A percentile compares a stretch with the other conserved stretches of the same genome.
phyloP scores from a whole-genome alignment of 2,113 vertebrate genomes.

The Octodon degus region DNA sequence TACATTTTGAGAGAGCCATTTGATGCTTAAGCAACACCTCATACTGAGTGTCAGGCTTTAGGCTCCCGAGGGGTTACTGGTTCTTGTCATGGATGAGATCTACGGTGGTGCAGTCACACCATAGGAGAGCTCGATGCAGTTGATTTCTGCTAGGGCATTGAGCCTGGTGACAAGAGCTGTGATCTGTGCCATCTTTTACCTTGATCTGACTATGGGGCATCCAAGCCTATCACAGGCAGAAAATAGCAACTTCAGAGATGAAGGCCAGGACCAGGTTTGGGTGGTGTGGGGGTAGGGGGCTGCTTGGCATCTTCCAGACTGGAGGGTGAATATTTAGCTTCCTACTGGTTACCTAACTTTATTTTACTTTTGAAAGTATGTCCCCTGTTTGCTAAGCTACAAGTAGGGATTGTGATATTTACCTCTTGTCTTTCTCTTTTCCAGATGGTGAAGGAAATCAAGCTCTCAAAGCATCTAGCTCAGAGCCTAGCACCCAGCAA shows the following conservation, averaged over 20 bases:
- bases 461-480: background rate
- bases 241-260: background rate
- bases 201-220: conserved; percentile 94
- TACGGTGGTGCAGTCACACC: conserved; percentile 89
- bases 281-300: background rate
- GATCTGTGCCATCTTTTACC: conserved; percentile 93
- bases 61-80: conserved; percentile 93
- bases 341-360: background rate
- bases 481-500: background rate
- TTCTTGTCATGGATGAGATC: conserved; percentile 92
- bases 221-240: conserved; percentile 88
- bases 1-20: background rate
- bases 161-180: conserved; percentile 96
- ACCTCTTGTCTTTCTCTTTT: background rate
- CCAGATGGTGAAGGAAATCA: background rate
- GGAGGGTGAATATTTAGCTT: background rate
- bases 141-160: conserved; percentile 94
- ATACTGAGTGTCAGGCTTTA: conserved; percentile 94
- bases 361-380: background rate
- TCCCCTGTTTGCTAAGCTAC: background rate
- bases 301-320: too few species aligned
- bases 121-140: conserved; percentile 91
- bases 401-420: background rate
- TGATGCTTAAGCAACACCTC: conserved; percentile 85
- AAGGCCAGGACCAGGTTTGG: background rate